Evolutionary conservation across 2,113 vertebrate genomes (phyloP).

Genomic region (Thinocorus orbignyianus): DNA sequence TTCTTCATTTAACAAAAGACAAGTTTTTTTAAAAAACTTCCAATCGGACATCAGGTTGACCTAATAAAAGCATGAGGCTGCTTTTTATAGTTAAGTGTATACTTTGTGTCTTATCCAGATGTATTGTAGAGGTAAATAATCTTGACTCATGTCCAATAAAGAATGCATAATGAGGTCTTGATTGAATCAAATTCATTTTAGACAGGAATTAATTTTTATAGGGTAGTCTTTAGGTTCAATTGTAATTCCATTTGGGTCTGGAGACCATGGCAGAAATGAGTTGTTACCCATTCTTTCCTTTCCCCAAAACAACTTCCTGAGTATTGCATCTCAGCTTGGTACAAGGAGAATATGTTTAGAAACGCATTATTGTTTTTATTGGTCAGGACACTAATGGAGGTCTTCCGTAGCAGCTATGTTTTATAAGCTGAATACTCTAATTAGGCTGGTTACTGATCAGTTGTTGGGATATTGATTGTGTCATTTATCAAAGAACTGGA

Average conservation of each 20-base stretch:
- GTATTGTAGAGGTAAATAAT: slow-evolving; percentile 72
- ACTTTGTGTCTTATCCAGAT: slow-evolving; percentile 67
- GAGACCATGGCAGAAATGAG: slow-evolving; percentile 70
- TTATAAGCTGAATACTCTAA: slow-evolving; percentile 81
- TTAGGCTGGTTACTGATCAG: slow-evolving; percentile 80
- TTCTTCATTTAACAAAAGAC: slow-evolving; percentile 2
- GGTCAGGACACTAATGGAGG: slow-evolving; percentile 81
- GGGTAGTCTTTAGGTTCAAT: slow-evolving; percentile 73
- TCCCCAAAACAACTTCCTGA: slow-evolving; percentile 52
- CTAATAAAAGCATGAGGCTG: slow-evolving; percentile 53
- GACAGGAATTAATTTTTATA: slow-evolving; percentile 79
- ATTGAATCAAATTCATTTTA: slow-evolving; percentile 80
- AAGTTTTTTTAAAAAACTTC: background rate
- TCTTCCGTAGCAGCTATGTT: slow-evolving; percentile 76
- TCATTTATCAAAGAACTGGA: slow-evolving; percentile 77
- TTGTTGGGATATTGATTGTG: slow-evolving; percentile 81
- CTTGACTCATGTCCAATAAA: slow-evolving; percentile 68
- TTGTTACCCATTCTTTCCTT: slow-evolving; percentile 61
- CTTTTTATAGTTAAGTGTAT: slow-evolving; percentile 66
- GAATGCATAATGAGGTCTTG: slow-evolving; percentile 73
- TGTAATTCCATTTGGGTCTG: slow-evolving; percentile 80
- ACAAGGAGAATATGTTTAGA: slow-evolving; percentile 69
- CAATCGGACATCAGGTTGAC: slow-evolving; percentile 4
- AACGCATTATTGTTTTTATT: slow-evolving; percentile 84
- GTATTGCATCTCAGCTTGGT: slow-evolving; percentile 49